Base-by-base conservation (phyloP, 2,888 invertebrate species). In the Thelaira solivaga region DNA sequence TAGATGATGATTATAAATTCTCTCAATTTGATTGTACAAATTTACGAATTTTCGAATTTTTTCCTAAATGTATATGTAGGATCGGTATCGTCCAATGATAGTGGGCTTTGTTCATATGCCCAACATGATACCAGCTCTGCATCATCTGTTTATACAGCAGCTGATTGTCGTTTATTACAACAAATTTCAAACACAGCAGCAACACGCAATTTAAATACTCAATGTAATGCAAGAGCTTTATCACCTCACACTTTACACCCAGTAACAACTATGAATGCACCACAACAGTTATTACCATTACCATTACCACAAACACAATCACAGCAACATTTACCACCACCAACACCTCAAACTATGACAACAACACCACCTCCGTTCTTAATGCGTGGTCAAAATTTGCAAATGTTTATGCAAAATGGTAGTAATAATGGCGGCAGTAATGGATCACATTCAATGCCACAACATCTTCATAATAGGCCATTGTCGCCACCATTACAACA, bases 41-140 rank as follows among this genome's bases (percentile, higher is more conserved):
- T 57, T 64, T 65, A 65, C 43, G 67, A 67, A 34, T 67, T 39
- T 49, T 76, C 73, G 59, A 67, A 49, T 72, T 69, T 49, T 22
- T 72, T 45, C 53, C 59, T 18, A 59, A 76, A 76, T 73, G 55
- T 59, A 16, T 68, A 47, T 72, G 47, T 62, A 81, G 81, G 81
- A 89, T 96, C 97, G 83, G 95, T 96, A 86, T 96, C 96, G 84
- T 97, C 97, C 85, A 96, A 96, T 90, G 97, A 96, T 90, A 95
- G 95, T 86, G 96, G 96, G 85, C 95, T 95, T 90, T 95, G 95
- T 84, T 95, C 95, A 71, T 94, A 94, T 87, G 90, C 91, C 83
- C 92, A 92, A 67, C 85, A 81, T 64, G 81, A 82, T 71, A 80
- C 76, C 16, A 82, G 77, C 76, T 75, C 77, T 69, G 85, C 78